These are phyloP conservation scores for Crotalus horridus DNA, from an alignment of 2,113 vertebrate species.

Conservation along the genomic window DNA sequence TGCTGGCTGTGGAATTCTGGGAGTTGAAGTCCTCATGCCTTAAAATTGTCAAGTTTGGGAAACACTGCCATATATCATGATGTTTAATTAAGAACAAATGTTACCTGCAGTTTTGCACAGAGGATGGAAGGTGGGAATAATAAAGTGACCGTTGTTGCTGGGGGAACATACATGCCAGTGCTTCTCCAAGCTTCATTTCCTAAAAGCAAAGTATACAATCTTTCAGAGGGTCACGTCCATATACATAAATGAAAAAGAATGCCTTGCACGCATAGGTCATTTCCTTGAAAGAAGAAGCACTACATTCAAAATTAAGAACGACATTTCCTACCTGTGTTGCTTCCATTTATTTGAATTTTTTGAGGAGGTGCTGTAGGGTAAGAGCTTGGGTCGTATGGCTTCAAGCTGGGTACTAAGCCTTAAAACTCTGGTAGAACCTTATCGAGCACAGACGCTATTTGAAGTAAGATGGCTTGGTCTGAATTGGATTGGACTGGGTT, in stretches of 20 bases:
- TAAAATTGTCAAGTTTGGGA: too few species aligned
- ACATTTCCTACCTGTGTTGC: slow-evolving; percentile 24
- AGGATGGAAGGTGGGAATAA: slow-evolving; percentile 59
- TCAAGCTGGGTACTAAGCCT: neutral
- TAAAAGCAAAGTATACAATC: slow-evolving; percentile 33
- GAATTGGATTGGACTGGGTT: slow-evolving; percentile 56
- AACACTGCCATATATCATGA: neutral
- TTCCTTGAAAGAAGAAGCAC: neutral
- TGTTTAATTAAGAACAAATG: neutral
- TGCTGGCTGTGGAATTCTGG: too few species aligned
- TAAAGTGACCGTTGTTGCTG: slow-evolving; percentile 68
- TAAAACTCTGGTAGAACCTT: neutral
- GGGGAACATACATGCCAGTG: slow-evolving; percentile 74
- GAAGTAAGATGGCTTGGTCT: slow-evolving; percentile 69
- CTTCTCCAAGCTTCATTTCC: slow-evolving; percentile 70
- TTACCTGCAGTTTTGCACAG: slow-evolving; percentile 68
- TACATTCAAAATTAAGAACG: neutral
- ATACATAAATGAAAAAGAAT: neutral
- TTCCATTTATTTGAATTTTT: slow-evolving; percentile 29
- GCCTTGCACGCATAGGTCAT: neutral
- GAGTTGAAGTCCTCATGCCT: too few species aligned
- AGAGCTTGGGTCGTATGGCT: neutral
- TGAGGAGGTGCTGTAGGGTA: neutral
- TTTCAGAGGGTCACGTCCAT: neutral
- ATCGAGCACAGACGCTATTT: slow-evolving; percentile 56